These are phyloP conservation scores for Pachyuromys duprasi DNA, from an alignment of 2,797 vertebrate species.

Conservation along the genomic window DNA sequence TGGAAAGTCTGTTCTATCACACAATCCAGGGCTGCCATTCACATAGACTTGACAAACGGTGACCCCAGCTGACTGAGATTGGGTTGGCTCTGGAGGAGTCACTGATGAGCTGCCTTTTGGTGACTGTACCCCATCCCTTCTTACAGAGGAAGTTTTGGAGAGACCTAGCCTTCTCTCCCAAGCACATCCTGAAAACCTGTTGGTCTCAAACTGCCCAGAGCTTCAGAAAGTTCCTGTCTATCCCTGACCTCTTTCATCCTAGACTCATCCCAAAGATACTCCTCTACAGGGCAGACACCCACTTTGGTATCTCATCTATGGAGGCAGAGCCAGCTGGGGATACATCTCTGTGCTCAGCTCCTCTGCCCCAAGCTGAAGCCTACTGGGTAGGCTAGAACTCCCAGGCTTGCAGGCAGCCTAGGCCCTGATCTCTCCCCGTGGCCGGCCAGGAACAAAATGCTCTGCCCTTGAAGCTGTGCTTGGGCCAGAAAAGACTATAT, in stretches of 20 bases:
- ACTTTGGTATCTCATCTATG: fast-evolving
- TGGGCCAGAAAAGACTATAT: neutral
- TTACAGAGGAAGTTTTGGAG: neutral
- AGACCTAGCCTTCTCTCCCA: neutral
- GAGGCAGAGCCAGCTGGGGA: neutral
- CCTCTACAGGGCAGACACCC: neutral
- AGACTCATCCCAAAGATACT: neutral
- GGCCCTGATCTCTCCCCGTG: neutral
- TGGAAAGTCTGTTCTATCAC: neutral
- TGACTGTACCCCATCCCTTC: neutral
- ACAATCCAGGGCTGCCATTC: neutral
- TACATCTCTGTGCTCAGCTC: neutral
- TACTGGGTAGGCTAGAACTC: neutral
- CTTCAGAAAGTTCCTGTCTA: neutral
- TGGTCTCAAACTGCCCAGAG: neutral
- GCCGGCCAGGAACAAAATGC: neutral
- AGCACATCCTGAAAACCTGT: neutral
- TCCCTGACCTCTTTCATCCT: neutral
- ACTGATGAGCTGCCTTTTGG: neutral
- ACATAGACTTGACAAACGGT: neutral
- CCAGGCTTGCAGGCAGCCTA: neutral
- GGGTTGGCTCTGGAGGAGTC: neutral
- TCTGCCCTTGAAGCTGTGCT: neutral
- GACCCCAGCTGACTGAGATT: neutral
- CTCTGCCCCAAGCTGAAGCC: neutral